phyloP scores from a whole-genome alignment of 1,140 invertebrate species.

The Dreissena rostriformis region DNA sequence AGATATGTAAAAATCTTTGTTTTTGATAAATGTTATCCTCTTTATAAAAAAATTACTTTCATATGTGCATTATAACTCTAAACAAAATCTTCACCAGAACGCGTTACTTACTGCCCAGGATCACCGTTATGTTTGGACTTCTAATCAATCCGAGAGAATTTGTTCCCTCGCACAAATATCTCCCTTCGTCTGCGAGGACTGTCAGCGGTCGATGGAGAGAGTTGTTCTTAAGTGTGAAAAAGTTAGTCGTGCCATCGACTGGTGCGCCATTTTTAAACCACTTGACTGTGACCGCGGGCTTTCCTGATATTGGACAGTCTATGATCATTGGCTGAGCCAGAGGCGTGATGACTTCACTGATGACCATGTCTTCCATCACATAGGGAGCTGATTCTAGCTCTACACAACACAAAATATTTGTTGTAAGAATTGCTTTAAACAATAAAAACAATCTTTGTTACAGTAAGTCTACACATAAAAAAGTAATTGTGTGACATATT shows the following conservation, averaged over 20 bases:
- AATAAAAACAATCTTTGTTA: no score
- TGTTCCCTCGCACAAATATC: constrained; percentile 67
- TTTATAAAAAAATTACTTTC: no score
- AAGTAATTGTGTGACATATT: constrained; percentile 1
- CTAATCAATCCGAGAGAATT: constrained; percentile 62
- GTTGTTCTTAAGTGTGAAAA: constrained; percentile 60
- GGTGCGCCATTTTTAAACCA: constrained; percentile 62
- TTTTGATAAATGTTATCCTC: no score
- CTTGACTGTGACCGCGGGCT: constrained; percentile 58
- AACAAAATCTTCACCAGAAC: background rate
- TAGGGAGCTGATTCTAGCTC: constrained; percentile 58
- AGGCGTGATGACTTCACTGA: constrained; percentile 55
- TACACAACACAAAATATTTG: background rate
- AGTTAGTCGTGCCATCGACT: constrained; percentile 33
- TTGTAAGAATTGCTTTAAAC: no score
- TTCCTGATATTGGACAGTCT: constrained; percentile 64
- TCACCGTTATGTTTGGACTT: constrained; percentile 57
- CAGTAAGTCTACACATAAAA: background rate
- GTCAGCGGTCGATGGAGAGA: constrained; percentile 60
- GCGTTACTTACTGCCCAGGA: constrained; percentile 67
- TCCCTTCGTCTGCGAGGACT: constrained; percentile 54
- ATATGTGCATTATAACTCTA: no score
- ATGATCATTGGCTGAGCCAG: constrained; percentile 53
- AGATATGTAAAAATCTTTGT: no score
- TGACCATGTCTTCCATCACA: constrained; percentile 43